phyloP scores from a whole-genome alignment of 2,888 invertebrate genomes.

The Catocala fraxini region DNA sequence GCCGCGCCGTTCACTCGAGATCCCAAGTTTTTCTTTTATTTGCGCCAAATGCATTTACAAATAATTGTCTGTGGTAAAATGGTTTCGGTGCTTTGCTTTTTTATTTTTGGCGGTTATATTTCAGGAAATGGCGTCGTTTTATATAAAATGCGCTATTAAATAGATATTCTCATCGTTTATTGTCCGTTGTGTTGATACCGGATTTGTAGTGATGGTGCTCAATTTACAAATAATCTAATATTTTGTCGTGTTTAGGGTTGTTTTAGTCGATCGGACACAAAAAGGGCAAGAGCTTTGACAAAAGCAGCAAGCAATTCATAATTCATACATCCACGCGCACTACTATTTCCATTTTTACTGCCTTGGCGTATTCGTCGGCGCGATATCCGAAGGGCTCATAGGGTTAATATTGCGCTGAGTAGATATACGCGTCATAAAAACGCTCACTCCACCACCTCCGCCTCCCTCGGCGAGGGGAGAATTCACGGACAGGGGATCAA shows the following conservation, averaged over 20 bases:
- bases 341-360: conserved; percentile 30
- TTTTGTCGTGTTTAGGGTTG: neutral
- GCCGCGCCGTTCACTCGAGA: conserved; percentile 79
- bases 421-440: conserved; percentile 50
- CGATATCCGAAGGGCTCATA: conserved; percentile 38
- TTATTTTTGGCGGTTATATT: conserved; percentile 27
- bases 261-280: neutral
- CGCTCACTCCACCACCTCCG: conserved; percentile 39
- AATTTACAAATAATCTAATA: conserved; percentile 1
- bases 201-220: neutral
- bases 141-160: conserved; percentile 23
- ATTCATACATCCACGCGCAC: conserved; percentile 16
- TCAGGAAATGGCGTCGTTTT: conserved; percentile 26
- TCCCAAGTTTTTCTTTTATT: conserved; percentile 70
- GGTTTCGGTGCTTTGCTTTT: conserved; percentile 30
- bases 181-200: neutral
- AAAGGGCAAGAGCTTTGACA: neutral
- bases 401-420: conserved; percentile 41
- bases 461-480: conserved; percentile 43
- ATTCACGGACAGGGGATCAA: conserved; percentile 59
- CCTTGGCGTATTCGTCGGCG: conserved; percentile 22
- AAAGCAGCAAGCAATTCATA: conserved; percentile 12
- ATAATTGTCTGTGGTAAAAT: conserved; percentile 50
- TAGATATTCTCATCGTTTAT: neutral
- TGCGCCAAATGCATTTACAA: conserved; percentile 50